Base-by-base conservation (phyloP, 2,797 vertebrate species). In the Phaenicophaeus curvirostris region DNA sequence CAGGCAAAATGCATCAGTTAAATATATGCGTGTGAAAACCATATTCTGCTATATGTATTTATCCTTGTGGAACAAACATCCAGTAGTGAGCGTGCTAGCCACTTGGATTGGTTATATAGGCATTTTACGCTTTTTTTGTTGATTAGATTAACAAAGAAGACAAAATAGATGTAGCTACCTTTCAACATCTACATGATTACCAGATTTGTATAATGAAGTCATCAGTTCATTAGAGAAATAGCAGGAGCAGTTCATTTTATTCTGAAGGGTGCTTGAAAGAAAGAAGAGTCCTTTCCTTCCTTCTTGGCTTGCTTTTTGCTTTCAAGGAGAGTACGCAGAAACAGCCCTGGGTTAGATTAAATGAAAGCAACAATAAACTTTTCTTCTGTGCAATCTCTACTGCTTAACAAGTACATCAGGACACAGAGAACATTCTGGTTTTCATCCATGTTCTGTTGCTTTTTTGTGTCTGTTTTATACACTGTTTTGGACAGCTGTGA, bases 341-440 rank as follows among this genome's bases (percentile, higher is more conserved):
- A 71, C 75, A 93, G 41, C 74, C 67, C 28, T 73, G 85, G 77
- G 51, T 85, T 93, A 79, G 90, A 90, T 91, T 94, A 94, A 94
- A 94, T 21, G 3, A 77, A 73, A 44, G 37, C 35, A 72, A 65
- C 66, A 92, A 87, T 53, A 93, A 79, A 83, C 53, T 67, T 93
- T 89, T 93, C 57, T 67, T 95, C 71, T 57, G 25, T 89, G 48
- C 77, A 74, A 20, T 79, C 50, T 85, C 55, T 85, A 28, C 33
- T 28, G 61, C 51, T 93, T 85, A 92, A 81, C 66, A 90, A 91
- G n/a, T 86, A 81, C 37, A 83, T 87, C 42, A 80, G 76, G 35
- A 81, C 61, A 85, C 6, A 84, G 79, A 78, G 91, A 95, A 92
- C 91, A 67, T 92, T 95, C n/a, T 95, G 91, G 24, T 93, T 96